Evolutionary conservation across 2,797 vertebrate species (phyloP), one percentile per base, ranked within the genome.

Genomic region (Premnoplex brunnescens): DNA sequence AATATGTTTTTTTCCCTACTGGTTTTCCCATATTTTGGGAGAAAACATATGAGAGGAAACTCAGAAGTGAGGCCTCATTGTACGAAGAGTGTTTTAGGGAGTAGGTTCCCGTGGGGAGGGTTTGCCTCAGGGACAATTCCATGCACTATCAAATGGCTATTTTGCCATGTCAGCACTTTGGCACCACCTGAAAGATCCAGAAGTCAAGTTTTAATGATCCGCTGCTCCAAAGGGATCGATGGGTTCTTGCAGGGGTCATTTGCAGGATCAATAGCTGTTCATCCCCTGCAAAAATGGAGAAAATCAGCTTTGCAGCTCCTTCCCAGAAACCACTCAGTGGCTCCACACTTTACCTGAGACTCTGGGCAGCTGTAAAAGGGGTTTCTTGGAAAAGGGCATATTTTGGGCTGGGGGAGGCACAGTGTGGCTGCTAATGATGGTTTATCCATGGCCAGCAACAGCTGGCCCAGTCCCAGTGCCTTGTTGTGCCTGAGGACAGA

Each of bases 241-340:
- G 94, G 83, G 34, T 96, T 96, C 86, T 92, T 95, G 94, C 82
- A 89, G 93, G 46, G 64, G 95, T 97, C 94, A 87, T 96, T 96
- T 97, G 97, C 81, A 81, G 93, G 97, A 97, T 98, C 97, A n/a
- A 98, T 97, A 95, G 74, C 76, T 85, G 93, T 32, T 37, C 79
- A 5, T 92, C 82, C 93, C 94, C 91, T 94, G 89, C 90, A 97
- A 96, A 96, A 96, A 80, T 87, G 94, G 85, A 89, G 91, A 81
- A 95, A 96, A 86, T 46, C 91, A 76, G 59, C 95, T 89, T 49
- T 91, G 89, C 72, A 96, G 69, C 92, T 78, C 85, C 91, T 98
- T 97, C 94, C 96, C 52, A 93, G 97, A 97, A 97, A 90, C 26
- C 0, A 4, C 39, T 26, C 18, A 0, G 85, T 18, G 2, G 77